These are phyloP conservation scores for Palythoa grandiflora DNA, from an alignment of 92 coral and sea anemone species.

Conservation along the genomic window DNA sequence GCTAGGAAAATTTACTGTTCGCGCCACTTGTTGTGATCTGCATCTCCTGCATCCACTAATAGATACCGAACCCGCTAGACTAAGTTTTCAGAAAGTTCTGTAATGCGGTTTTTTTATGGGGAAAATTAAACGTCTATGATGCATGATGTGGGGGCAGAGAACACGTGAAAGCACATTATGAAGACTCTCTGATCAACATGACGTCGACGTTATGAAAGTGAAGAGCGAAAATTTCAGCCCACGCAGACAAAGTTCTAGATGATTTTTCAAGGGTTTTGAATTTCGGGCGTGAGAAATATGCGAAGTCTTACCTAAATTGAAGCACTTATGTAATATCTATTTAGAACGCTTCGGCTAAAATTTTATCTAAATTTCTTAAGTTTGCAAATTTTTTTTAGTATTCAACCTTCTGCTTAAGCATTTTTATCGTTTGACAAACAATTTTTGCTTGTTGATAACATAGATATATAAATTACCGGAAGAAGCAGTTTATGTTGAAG, in stretches of 20 bases:
- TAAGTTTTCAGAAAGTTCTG: not conserved
- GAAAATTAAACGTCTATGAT: not conserved
- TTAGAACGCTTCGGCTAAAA: not conserved
- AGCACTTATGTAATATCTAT: not conserved
- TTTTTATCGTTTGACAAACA: no score
- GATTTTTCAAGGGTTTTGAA: not conserved
- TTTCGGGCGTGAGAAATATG: not conserved
- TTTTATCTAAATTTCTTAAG: not conserved
- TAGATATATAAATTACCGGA: no score
- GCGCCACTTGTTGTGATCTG: not conserved
- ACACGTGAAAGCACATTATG: not conserved
- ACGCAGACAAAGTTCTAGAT: not conserved
- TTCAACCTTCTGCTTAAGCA: no score
- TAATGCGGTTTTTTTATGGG: not conserved
- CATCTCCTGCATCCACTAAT: not conserved
- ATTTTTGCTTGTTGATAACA: no score
- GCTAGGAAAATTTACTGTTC: not conserved
- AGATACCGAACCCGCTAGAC: not conserved
- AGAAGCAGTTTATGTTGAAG: no score
- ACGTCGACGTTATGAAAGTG: not conserved
- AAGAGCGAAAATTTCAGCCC: not conserved
- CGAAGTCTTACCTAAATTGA: not conserved
- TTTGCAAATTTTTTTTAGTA: no score
- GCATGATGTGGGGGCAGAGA: slow-evolving; percentile 13
- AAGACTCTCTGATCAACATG: not conserved